These are phyloP conservation scores for Thymelicus acteon DNA, from an alignment of 2,888 invertebrate species.

Conservation along the genomic window DNA sequence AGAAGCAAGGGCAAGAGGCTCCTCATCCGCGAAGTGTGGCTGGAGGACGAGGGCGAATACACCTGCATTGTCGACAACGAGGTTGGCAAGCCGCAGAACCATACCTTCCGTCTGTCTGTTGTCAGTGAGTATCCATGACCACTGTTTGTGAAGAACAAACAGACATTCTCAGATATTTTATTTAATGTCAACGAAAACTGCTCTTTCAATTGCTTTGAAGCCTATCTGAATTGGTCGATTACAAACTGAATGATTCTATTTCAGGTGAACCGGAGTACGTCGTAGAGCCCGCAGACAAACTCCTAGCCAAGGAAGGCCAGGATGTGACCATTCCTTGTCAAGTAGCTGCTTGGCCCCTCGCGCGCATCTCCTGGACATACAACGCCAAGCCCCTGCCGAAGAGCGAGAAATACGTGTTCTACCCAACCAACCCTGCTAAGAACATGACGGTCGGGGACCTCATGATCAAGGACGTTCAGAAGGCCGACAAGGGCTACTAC, in stretches of 20 bases:
- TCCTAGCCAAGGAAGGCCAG: slow-evolving; percentile 52
- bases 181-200: too few relatives aligned
- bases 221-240: too few relatives aligned
- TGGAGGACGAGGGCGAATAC: slow-evolving; percentile 65
- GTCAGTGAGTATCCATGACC: slow-evolving; percentile 59
- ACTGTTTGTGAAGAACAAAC: too few relatives aligned
- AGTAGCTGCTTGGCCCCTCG: slow-evolving; percentile 55
- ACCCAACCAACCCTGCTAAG: slow-evolving; percentile 24
- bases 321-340: slow-evolving; percentile 64
- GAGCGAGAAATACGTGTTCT: slow-evolving; percentile 45
- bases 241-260: neutral
- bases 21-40: slow-evolving; percentile 62
- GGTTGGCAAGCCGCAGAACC: slow-evolving; percentile 59
- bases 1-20: slow-evolving; percentile 68
- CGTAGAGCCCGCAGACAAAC: slow-evolving; percentile 51
- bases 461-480: slow-evolving; percentile 57
- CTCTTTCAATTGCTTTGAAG: too few relatives aligned
- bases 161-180: too few relatives aligned
- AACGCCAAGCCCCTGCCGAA: slow-evolving; percentile 56
- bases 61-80: slow-evolving; percentile 64
- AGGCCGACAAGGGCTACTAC: slow-evolving; percentile 65
- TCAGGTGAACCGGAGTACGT: slow-evolving; percentile 61
- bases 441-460: slow-evolving; percentile 52
- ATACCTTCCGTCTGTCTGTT: slow-evolving; percentile 62
- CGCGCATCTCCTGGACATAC: slow-evolving; percentile 57